A percentile compares a stretch with the other conserved stretches of the same genome.
phyloP scores from a whole-genome alignment of 2,113 vertebrate genomes.

The Thomomys bottae region DNA sequence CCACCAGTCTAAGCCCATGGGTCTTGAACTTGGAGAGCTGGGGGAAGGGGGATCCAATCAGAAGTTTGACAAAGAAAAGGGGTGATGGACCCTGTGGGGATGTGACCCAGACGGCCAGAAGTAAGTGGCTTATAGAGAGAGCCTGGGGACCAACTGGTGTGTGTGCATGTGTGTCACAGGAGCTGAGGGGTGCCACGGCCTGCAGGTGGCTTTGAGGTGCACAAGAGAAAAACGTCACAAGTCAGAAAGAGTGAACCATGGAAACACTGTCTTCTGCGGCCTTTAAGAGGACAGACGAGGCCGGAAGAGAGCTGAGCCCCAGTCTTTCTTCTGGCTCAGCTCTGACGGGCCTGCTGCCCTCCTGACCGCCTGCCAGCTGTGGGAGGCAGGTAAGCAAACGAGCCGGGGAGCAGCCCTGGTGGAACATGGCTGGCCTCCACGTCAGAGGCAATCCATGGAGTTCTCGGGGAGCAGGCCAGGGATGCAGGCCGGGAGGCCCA shows the following conservation, averaged over 20 bases:
- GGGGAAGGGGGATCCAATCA: no score
- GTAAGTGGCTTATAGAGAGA: no score
- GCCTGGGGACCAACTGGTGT: no score
- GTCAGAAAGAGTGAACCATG: background rate
- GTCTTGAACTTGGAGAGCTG: no score
- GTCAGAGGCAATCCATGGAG: slow-evolving; percentile 94
- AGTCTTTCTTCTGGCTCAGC: background rate
- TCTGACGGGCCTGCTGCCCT: background rate
- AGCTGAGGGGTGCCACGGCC: no score
- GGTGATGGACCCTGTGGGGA: no score
- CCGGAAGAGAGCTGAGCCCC: background rate
- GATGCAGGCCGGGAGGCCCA: slow-evolving; percentile 80
- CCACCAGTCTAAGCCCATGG: no score
- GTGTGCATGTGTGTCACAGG: no score
- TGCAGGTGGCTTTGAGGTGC: background rate
- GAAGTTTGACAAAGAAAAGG: no score
- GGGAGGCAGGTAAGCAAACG: background rate
- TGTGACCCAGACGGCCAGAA: background rate
- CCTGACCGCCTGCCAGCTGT: background rate
- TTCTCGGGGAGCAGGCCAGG: slow-evolving; percentile 91
- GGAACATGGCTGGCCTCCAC: background rate
- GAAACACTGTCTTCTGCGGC: slow-evolving; percentile 22
- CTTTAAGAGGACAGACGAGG: background rate
- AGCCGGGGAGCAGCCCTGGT: background rate
- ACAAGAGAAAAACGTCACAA: background rate